Evolutionary conservation across 2,888 invertebrate genomes (phyloP), one percentile per base, ranked within the genome.

Genomic region (Tachina lurida): DNA sequence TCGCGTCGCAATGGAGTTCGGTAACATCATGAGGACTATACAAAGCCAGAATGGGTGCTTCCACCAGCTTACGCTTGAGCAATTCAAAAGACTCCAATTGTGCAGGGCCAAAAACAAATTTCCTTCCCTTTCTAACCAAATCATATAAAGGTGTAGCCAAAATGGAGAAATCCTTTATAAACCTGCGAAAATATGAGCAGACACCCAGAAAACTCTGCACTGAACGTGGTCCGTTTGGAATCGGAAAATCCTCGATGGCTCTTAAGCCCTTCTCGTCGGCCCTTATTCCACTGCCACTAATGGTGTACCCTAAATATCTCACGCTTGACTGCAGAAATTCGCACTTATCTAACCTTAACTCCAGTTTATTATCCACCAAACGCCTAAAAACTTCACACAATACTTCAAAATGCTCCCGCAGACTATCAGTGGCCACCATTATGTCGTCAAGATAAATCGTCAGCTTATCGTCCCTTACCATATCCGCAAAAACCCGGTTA

Each of bases 1-100:
- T 90, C 2, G 91, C 90, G 79, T 91, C 91, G 3, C 89, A 90
- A 77, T 91, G 91, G 9, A 91, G 68, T 85, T 91, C 22, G 22
- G 22, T 22, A 22, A 89, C 15, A 89, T 89, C 54, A 87, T 84
- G 9, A 17, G 89, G 89, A 45, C 90, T 84, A 75, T 89, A 92
- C 9, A 92, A 41, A 4, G 85, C 84, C 3, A 87, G 43, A n/a
- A 87, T 47, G 13, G 84, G 87, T 8, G 84, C 41, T 10, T 79
- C 54, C 15, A 81, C 13, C 63, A 85, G 39, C 47, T 86, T 86
- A 1, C 45, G 12, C 45, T 87, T 86, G 22, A 87, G 47, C 1
- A 31, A 2, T 12, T 86, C 62, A 71, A 87, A 88, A 9, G 74
- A 47, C 19, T 87, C 56, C 43, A 84, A 43, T 39, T 87, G 83